Evolutionary conservation across 2,888 invertebrate species (phyloP), one percentile per base, ranked within the genome.

Genomic region (Campoletis raptor): DNA sequence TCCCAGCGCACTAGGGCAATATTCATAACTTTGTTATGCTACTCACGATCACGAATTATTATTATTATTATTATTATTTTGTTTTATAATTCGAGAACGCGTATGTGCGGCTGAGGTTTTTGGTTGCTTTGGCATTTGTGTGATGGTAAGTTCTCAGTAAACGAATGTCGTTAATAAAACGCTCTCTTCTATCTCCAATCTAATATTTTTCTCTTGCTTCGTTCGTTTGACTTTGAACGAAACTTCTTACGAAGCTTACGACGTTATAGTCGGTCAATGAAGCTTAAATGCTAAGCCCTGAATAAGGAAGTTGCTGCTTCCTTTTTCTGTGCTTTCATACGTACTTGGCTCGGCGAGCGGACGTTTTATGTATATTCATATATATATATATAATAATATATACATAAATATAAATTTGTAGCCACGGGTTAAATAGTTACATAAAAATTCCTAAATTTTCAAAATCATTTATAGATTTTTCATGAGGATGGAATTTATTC

Each of bases 261-360:
- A 82, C 72, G 74, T 86, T 77, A 52, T 69, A 61, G 76, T 82
- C 81, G 80, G 79, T 82, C 79, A 66, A 45, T 81, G 84, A 88
- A 85, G 88, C 83, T 87, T 90, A 91, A 90, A 90, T 89, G 89
- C 90, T 88, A 89, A 90, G 87, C 90, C 89, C 90, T 86, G 89
- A 87, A 88, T 84, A 89, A 87, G 89, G 87, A 86, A 83, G 74
- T 86, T 79, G 78, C 76, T 64, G 54, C 15, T 66, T 67, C 54
- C 74, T 57, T 64, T 72, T 24, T 73, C 64, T 81, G 81, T 40
- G 54, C 54, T 72, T 81, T 87, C 85, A 67, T 90, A 89, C 89
- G 80, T 90, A 91, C 90, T 90, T 91, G 89, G 86, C 84, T 81
- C 85, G 85, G 67, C 57, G 85, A 85, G 77, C 81, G 85, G 72